Evolutionary conservation across 2,888 invertebrate species (phyloP), one percentile per base, ranked within the genome.

Genomic region (Tenthredo notha): DNA sequence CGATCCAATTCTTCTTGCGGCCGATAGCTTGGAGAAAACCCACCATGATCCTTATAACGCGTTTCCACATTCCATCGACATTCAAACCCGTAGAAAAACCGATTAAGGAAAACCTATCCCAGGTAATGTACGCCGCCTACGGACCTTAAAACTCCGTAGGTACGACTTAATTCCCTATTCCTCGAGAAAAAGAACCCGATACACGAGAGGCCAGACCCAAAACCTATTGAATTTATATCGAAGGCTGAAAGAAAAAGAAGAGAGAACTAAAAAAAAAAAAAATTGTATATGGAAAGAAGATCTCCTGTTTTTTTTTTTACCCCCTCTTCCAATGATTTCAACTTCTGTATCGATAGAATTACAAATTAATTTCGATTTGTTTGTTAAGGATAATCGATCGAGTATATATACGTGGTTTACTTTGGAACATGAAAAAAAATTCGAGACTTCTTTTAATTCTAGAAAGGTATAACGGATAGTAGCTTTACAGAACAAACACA

Each of bases 401-500:
- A 61, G 25, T 21, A 61, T n/a, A 6, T 33, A 7, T 7, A 37
- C 37, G 37, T 33, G 5, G 67, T 67, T 33, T 67, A 67, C 67
- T 33, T 61, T 15, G 15, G 18, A 29, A 4, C 18, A 1, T 67
- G 67, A 67, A 33, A 65, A 33, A 67, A 65, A 33, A 67, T 67
- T 33, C 18, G 67, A 29, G 33, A 43, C 15, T 40, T 74, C 43
- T 43, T 21, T 43, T 18, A 2, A n/a, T 21, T 74, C 37, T 43
- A 12, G 21, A 2, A 10, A 21, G 43, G 25, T 10, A 18, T 15
- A 40, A 54, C 21, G 33, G 29, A 50, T 77, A 18, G 77, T 33
- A 50, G 77, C 50, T 77, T 77, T 77, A 77, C 50, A 77, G 15
- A 54, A 33, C 40, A 29, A 77, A 77, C 40, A 77, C 29, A 47